Conservation (phyloP, 2,888 invertebrate genomes). For the Callimorpha dominula region DNA sequence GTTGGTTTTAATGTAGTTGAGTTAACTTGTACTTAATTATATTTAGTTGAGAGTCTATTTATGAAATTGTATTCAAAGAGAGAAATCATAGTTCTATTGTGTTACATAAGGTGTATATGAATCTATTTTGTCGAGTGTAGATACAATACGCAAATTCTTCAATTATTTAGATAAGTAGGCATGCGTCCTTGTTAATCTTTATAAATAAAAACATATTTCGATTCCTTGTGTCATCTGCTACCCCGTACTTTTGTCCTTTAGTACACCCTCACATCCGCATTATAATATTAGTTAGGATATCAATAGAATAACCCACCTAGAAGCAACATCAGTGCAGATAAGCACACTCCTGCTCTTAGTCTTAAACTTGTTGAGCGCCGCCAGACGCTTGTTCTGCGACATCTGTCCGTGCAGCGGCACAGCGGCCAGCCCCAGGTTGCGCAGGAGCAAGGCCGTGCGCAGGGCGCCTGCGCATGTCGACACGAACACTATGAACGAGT, state of each 20-base stretch:
- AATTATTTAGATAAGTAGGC: neutral
- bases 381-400: conserved; percentile 98
- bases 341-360: conserved; percentile 97
- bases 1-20: too few relatives aligned
- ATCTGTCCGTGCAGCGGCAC: conserved; percentile 99
- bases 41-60: too few relatives aligned
- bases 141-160: too few relatives aligned
- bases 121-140: too few relatives aligned
- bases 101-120: too few relatives aligned
- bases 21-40: too few relatives aligned
- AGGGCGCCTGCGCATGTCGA: conserved; percentile 97
- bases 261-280: neutral
- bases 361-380: conserved; percentile 98
- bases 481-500: conserved; percentile 99
- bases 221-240: neutral
- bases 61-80: too few relatives aligned
- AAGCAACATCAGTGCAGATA: conserved; percentile 99
- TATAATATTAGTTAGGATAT: neutral
- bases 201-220: neutral
- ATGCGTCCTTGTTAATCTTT: neutral
- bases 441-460: conserved; percentile 94
- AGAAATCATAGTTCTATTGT: too few relatives aligned
- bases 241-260: too few relatives aligned
- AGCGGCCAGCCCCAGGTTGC: conserved; percentile 96
- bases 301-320: conserved; percentile 87